These are phyloP conservation scores for Glossosoma conforme DNA, from an alignment of 1,140 invertebrate genomes.

Conservation along the genomic window DNA sequence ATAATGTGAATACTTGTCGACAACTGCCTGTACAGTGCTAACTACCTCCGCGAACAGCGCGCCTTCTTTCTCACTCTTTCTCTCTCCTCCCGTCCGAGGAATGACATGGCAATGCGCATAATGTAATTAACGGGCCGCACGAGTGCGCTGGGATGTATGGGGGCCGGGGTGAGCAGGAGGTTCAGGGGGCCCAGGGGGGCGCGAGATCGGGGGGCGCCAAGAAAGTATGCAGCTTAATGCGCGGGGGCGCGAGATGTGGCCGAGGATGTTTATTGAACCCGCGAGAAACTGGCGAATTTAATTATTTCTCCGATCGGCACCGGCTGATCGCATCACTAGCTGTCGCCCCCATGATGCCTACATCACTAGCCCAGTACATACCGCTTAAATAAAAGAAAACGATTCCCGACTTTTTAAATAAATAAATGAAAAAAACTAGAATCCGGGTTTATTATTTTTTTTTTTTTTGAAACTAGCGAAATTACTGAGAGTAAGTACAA, in stretches of 20 bases:
- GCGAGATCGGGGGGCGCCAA: conserved; percentile 2
- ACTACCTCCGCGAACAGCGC: conserved; percentile 18
- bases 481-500: no score
- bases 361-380: no score
- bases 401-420: no score
- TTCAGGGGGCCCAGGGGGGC: not conserved
- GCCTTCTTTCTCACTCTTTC: conserved; percentile 30
- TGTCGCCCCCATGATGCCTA: no score
- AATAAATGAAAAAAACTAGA: no score
- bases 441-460: no score
- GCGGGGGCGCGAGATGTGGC: conserved; percentile 20
- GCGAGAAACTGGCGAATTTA: conserved; percentile 14
- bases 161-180: conserved; percentile 1
- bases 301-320: no score
- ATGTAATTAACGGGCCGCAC: conserved; percentile 33
- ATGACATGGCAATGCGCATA: conserved; percentile 34
- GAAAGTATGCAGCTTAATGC: conserved; percentile 9
- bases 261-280: conserved; percentile 29
- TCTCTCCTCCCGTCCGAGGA: conserved; percentile 29
- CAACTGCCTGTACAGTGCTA: not conserved
- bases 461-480: no score
- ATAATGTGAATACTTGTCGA: not conserved
- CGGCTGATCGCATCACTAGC: no score
- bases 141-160: conserved; percentile 31
- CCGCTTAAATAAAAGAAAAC: no score